Evolutionary conservation across 2,113 vertebrate genomes (phyloP).

Genomic region (Eidolon helvum): DNA sequence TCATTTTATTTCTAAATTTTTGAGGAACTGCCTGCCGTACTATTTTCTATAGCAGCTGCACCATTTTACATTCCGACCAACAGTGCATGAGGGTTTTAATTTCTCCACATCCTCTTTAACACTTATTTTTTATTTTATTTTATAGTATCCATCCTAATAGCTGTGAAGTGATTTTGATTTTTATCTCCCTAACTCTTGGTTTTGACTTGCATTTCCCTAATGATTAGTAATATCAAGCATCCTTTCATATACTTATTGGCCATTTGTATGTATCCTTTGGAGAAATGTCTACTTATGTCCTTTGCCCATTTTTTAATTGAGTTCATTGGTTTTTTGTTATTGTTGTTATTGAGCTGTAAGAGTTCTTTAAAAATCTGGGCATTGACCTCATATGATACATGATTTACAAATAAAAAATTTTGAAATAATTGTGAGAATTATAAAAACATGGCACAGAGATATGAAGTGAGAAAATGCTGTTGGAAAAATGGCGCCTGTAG

Average conservation of each 20-base stretch:
- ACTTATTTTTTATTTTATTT: not conserved
- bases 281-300: not conserved
- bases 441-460: too few relatives aligned
- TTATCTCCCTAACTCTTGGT: not conserved
- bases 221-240: not conserved
- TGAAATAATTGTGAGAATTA: too few relatives aligned
- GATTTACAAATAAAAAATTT: not conserved
- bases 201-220: not conserved
- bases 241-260: not conserved
- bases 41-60: not conserved
- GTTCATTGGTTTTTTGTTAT: not conserved
- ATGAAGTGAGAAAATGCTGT: too few relatives aligned
- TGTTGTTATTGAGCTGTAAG: not conserved
- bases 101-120: not conserved
- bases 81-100: not conserved
- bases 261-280: not conserved
- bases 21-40: not conserved
- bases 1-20: not conserved
- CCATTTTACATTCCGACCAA: not conserved
- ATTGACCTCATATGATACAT: not conserved
- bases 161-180: not conserved
- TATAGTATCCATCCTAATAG: not conserved
- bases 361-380: not conserved
- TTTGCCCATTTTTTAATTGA: not conserved
- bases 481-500: too few relatives aligned